These are phyloP conservation scores for Carposina sasakii DNA, from an alignment of 1,140 invertebrate genomes.

Conservation along the genomic window DNA sequence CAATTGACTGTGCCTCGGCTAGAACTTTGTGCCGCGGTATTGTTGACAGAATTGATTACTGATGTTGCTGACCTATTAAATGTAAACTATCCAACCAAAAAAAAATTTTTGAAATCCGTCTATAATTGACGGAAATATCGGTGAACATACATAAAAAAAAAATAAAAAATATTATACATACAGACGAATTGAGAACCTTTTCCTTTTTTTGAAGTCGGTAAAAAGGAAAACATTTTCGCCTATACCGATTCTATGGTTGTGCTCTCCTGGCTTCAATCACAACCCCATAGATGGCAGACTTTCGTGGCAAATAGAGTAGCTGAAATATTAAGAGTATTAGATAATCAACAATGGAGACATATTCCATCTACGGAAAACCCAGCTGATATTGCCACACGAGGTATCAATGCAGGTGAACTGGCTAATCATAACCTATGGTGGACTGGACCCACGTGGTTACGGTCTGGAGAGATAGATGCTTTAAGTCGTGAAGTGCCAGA, in stretches of 20 bases:
- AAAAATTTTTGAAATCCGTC: too few relatives aligned
- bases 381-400: background rate
- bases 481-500: background rate
- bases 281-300: background rate
- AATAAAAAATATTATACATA: too few relatives aligned
- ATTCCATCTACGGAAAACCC: background rate
- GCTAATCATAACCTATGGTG: slow-evolving; percentile 31
- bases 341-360: background rate
- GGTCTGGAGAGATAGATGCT: background rate
- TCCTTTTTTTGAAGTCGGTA: too few relatives aligned
- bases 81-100: too few relatives aligned
- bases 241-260: background rate
- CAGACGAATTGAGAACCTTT: too few relatives aligned
- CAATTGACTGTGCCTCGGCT: background rate
- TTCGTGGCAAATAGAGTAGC: background rate
- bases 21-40: background rate
- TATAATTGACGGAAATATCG: too few relatives aligned
- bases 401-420: slow-evolving; percentile 8
- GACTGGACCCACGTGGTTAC: slow-evolving; percentile 22
- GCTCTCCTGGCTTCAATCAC: background rate
- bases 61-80: background rate
- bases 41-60: background rate
- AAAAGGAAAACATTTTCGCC: background rate
- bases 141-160: too few relatives aligned
- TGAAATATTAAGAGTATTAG: background rate